Evolutionary conservation across 2,888 invertebrate species (phyloP).

Genomic region (Apomyelois bistriatella): DNA sequence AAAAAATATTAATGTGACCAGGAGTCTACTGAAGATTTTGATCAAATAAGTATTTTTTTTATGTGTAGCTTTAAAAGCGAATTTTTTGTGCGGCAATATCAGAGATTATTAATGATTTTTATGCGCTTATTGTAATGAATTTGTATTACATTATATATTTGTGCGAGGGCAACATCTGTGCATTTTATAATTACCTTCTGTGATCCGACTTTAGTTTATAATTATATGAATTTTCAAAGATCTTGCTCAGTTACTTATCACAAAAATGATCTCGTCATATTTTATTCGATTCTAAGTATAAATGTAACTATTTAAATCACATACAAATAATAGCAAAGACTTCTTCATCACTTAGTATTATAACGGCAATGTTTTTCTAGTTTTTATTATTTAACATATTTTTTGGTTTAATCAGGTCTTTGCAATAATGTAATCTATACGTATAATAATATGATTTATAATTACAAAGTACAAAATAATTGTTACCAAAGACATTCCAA

Average conservation of each 20-base stretch:
- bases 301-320: neutral
- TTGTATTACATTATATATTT: no score
- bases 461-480: slow-evolving; percentile 51
- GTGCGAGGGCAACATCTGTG: no score
- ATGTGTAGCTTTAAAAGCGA: no score
- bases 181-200: neutral
- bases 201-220: neutral
- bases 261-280: slow-evolving; percentile 1
- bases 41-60: no score
- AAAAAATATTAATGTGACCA: no score
- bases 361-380: neutral
- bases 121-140: no score
- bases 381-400: neutral
- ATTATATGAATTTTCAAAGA: neutral
- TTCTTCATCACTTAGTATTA: neutral
- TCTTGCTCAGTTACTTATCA: slow-evolving; percentile 1
- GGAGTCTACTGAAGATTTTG: no score
- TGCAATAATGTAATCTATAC: slow-evolving; percentile 4
- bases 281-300: neutral
- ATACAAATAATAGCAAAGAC: neutral
- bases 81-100: no score
- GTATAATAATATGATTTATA: no score
- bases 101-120: no score
- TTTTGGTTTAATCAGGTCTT: neutral
- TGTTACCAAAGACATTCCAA: slow-evolving; percentile 42